A percentile compares a stretch with the other conserved stretches of the same genome.
Evolutionary conservation across 2,797 vertebrate genomes (phyloP).

Genomic region (Crocidura indochinensis): DNA sequence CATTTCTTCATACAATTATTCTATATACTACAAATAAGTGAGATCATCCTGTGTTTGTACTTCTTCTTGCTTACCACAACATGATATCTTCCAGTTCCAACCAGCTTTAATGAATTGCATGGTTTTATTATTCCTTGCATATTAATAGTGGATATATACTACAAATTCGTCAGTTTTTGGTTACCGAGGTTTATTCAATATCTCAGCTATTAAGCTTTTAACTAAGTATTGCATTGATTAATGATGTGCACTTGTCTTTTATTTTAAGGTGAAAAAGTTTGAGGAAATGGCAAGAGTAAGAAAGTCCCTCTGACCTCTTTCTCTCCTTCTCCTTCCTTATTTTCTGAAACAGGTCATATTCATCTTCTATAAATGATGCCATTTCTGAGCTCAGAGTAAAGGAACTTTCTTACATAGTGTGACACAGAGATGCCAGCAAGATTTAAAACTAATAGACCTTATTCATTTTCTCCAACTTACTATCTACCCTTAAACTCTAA

Average conservation of each 20-base stretch:
- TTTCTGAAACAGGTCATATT: not conserved
- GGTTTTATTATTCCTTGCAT: no score
- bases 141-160: no score
- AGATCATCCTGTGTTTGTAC: no score
- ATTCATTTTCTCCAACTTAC: not conserved
- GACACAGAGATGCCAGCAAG: not conserved
- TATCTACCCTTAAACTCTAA: not conserved
- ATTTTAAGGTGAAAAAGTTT: conserved; percentile 1
- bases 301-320: not conserved
- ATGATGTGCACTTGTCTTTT: not conserved
- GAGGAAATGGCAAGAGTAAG: not conserved
- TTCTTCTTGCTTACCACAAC: no score
- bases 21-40: no score
- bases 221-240: no score
- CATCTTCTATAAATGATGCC: not conserved
- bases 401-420: not conserved
- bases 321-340: not conserved
- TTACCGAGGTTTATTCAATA: no score
- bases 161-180: no score
- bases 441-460: not conserved
- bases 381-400: not conserved
- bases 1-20: no score
- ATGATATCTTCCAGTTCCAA: no score
- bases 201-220: no score
- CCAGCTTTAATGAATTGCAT: no score